phyloP scores from a whole-genome alignment of 2,888 invertebrate genomes.

The Baronia brevicornis region DNA sequence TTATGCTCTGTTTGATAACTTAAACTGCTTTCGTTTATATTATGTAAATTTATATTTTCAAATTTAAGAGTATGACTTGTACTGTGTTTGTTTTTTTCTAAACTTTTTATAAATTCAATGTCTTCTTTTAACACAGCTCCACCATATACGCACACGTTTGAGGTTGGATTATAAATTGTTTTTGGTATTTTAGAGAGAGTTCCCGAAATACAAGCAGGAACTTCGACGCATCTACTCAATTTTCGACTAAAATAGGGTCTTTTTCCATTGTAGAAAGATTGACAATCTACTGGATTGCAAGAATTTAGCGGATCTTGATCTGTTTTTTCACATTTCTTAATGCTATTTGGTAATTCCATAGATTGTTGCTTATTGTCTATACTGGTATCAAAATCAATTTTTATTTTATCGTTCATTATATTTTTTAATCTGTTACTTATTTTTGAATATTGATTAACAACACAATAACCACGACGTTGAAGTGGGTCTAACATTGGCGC shows the following conservation, averaged over 20 bases:
- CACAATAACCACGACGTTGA: constrained; percentile 47
- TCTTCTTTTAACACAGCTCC: constrained; percentile 35
- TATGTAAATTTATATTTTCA: constrained; percentile 37
- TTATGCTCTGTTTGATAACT: not conserved
- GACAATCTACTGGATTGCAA: constrained; percentile 55
- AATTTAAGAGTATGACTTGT: constrained; percentile 31
- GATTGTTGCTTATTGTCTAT: constrained; percentile 22
- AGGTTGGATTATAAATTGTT: constrained; percentile 37
- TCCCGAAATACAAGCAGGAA: constrained; percentile 33
- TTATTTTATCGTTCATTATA: constrained; percentile 37
- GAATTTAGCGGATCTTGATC: constrained; percentile 53
- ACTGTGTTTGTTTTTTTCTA: constrained; percentile 19
- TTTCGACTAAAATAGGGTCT: constrained; percentile 35
- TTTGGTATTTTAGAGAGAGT: constrained; percentile 25
- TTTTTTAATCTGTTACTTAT: constrained; percentile 27
- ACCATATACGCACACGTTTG: constrained; percentile 37
- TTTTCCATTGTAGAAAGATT: constrained; percentile 46
- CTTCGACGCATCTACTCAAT: constrained; percentile 33
- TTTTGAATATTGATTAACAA: constrained; percentile 43
- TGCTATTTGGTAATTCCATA: constrained; percentile 18
- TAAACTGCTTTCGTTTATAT: constrained; percentile 14
- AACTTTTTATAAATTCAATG: constrained; percentile 36
- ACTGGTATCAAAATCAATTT: constrained; percentile 47
- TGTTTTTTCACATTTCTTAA: constrained; percentile 31
- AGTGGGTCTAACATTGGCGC: constrained; percentile 45